These are phyloP conservation scores for Ephydatia muelleri DNA, from an alignment of 37 sponge, comb jelly and placozoan genomes.

Conservation along the genomic window DNA sequence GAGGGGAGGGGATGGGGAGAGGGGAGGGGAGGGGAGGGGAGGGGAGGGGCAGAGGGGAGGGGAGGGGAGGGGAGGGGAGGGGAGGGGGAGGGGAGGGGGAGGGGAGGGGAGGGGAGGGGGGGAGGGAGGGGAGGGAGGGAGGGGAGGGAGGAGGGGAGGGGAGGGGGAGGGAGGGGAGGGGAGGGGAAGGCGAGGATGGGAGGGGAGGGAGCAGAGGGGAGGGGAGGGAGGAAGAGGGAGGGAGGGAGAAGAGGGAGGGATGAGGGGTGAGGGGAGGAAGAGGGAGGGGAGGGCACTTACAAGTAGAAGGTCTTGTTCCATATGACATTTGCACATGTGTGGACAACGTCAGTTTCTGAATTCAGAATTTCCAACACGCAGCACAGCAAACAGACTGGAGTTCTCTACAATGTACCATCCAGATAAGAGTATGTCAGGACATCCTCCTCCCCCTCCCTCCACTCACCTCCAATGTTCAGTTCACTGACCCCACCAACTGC, in stretches of 20 bases:
- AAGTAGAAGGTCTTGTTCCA: slow-evolving; percentile 89
- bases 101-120: background rate
- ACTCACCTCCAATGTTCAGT: no score
- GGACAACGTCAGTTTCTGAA: no score
- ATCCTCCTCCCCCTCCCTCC: no score
- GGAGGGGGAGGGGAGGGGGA: background rate
- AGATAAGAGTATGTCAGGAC: no score
- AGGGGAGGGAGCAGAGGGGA: background rate
- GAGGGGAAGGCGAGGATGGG: background rate
- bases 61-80: background rate
- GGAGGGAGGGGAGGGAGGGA: background rate
- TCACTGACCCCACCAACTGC: no score
- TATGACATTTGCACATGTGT: no score
- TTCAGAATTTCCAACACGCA: no score
- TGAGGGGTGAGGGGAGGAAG: no score
- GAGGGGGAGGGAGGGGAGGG: background rate
- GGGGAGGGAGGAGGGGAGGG: background rate
- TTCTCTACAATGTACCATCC: no score
- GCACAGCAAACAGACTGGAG: no score
- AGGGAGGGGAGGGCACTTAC: slow-evolving; percentile 36
- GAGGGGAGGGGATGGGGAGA: no score
- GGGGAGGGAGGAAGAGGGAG: background rate
- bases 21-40: background rate
- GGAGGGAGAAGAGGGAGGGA: no score
- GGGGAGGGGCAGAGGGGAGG: background rate